Evolutionary conservation across 2,888 invertebrate genomes (phyloP), one percentile per base, ranked within the genome.

Genomic region (Andrena chrysosceles): DNA sequence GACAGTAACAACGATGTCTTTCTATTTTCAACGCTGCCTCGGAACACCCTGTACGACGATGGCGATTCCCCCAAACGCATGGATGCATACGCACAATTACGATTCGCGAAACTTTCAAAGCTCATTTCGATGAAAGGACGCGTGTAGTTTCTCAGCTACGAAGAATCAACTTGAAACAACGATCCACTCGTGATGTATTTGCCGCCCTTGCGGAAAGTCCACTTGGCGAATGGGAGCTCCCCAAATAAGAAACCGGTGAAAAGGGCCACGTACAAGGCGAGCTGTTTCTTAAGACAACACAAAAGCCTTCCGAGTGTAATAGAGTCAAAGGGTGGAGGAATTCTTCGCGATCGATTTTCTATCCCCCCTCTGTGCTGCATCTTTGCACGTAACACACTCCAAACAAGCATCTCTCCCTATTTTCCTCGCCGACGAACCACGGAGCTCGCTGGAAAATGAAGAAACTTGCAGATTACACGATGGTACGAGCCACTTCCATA

Each of bases 271-370:
- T 4, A 23, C 8, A 56, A 26, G 56, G 26, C 20, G 56, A 23
- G 23, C 23, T 23, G 56, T 10, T 56, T 23, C 23, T 26, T 23
- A 56, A 56, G 23, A 56, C 56, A 26, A 56, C 10, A 56, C 56
- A 56, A 23, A 26, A 26, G 23, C 56, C 56, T 10, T 2, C 20
- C 10, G 56, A 26, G 59, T 60, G 26, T 29, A 16, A 60, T 29
- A 16, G 26, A 56, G 56, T 23, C 56, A 56, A 56, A 23, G 56
- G 23, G 42, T 42, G 56, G 10, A 23, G 56, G 56, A 20, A 56
- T 56, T 56, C 23, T 56, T 56, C 56, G 4, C 56, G 56, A 56
- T 56, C 56, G 56, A 56, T 56, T 56, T 52, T 20, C 56, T 10
- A 8, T 26, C 10, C 23, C 56, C 23, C 20, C 10, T 56, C 10